These are phyloP conservation scores for Chaetorhynchus papuensis DNA, from an alignment of 2,113 vertebrate genomes.

Conservation along the genomic window DNA sequence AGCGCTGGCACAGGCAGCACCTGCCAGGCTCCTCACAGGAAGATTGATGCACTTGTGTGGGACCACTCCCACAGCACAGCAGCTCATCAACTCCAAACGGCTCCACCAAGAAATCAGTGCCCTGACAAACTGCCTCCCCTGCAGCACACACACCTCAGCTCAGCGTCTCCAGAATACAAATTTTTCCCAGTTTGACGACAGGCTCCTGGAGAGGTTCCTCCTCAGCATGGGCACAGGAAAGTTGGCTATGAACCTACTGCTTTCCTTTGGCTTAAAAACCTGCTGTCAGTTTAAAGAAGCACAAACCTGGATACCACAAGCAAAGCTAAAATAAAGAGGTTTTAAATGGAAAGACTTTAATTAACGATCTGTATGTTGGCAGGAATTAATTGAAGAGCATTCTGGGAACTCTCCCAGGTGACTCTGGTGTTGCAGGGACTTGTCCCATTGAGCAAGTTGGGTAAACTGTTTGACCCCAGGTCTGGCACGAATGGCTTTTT, in stretches of 20 bases:
- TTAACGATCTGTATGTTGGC: rapidly evolving
- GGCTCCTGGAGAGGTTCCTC: background rate
- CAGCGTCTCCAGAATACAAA: background rate
- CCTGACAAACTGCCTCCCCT: background rate
- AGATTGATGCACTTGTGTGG: background rate
- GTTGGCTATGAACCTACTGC: rapidly evolving
- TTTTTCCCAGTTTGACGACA: background rate
- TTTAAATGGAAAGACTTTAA: background rate
- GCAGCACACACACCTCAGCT: background rate
- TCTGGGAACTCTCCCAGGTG: background rate
- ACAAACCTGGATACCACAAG: background rate
- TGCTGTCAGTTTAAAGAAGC: background rate
- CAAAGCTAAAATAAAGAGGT: background rate
- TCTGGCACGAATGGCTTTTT: background rate
- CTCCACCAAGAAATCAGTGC: background rate
- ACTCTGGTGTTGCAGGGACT: background rate
- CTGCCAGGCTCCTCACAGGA: background rate
- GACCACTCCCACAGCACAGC: background rate
- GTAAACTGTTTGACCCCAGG: background rate
- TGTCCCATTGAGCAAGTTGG: background rate
- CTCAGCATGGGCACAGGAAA: background rate
- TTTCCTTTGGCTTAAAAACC: background rate
- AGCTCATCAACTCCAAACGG: background rate
- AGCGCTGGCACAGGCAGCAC: background rate
- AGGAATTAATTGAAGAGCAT: background rate